Conservation (phyloP, 1,140 invertebrate species). For the Heliconius melpomene region DNA sequence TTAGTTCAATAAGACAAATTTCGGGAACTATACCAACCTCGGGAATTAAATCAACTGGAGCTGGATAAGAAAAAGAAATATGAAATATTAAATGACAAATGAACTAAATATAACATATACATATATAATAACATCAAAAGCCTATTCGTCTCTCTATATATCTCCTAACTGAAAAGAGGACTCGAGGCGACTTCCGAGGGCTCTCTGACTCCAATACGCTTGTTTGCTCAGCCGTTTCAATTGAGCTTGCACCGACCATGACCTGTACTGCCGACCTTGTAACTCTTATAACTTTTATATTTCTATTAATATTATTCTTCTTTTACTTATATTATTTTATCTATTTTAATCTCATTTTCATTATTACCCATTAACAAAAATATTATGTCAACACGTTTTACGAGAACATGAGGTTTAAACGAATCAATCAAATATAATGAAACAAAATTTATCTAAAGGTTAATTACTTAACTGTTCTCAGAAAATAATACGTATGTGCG, state of each 20-base stretch:
- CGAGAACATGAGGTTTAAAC: too few species aligned
- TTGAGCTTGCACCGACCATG: constrained; percentile 36
- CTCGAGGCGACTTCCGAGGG: constrained; percentile 31
- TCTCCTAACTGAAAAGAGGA: constrained; percentile 27
- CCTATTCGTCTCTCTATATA: constrained; percentile 24
- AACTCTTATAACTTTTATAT: constrained; percentile 13
- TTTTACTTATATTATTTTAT: constrained; percentile 2
- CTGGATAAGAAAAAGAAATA: background rate
- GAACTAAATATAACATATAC: constrained; percentile 9
- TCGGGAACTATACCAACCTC: too few species aligned
- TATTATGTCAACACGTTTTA: too few species aligned
- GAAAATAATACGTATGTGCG: constrained; percentile 16
- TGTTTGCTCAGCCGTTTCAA: constrained; percentile 40
- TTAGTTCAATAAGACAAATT: too few species aligned
- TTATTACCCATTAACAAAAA: background rate
- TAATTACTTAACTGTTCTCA: constrained; percentile 7
- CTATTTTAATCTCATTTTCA: background rate
- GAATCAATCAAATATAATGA: background rate
- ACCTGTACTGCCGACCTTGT: constrained; percentile 32
- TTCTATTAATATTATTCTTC: constrained; percentile 8
- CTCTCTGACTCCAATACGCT: constrained; percentile 38
- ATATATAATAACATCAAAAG: constrained; percentile 22
- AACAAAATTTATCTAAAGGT: constrained; percentile 3
- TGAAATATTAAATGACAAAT: background rate
- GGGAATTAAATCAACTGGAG: too few species aligned